Conservation (phyloP, 2,113 vertebrate species). For the Zapus hudsonius region DNA sequence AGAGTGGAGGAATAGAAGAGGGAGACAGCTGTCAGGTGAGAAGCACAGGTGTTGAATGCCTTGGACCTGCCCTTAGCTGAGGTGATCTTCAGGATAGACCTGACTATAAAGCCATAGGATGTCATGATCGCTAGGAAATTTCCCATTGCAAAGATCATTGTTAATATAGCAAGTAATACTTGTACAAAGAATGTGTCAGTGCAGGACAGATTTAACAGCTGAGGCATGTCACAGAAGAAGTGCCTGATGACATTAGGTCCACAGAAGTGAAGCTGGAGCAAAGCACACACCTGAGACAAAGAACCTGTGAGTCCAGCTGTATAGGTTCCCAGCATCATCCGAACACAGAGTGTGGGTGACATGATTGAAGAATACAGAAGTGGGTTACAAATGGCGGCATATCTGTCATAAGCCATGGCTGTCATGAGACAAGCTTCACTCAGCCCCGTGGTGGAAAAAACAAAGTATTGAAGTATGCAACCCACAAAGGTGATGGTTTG, state of each 20-base stretch:
- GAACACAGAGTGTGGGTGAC: background rate
- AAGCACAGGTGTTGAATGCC: conserved; percentile 66
- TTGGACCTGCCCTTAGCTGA: conserved; percentile 41
- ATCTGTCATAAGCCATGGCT: conserved; percentile 71
- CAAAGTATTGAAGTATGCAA: conserved; percentile 28
- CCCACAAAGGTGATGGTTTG: background rate
- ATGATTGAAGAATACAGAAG: conserved; percentile 26
- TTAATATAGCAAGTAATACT: background rate
- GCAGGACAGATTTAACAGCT: conserved; percentile 50
- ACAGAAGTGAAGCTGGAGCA: conserved; percentile 51
- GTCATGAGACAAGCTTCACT: conserved; percentile 63
- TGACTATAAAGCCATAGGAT: conserved; percentile 44
- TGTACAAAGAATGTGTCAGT: background rate
- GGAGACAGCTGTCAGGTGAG: conserved; percentile 52
- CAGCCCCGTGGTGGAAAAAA: conserved; percentile 61
- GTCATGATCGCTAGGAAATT: background rate
- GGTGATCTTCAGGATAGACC: conserved; percentile 48
- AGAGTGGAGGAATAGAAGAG: conserved; percentile 59
- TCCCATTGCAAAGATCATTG: background rate
- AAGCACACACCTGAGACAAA: background rate
- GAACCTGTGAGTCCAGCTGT: background rate
- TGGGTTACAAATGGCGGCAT: conserved; percentile 52
- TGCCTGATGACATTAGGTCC: conserved; percentile 52
- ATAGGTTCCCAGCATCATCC: background rate
- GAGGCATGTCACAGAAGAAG: conserved; percentile 65